Evolutionary conservation across 2,113 vertebrate species (phyloP).

Genomic region (Amblyopsis rosae): DNA sequence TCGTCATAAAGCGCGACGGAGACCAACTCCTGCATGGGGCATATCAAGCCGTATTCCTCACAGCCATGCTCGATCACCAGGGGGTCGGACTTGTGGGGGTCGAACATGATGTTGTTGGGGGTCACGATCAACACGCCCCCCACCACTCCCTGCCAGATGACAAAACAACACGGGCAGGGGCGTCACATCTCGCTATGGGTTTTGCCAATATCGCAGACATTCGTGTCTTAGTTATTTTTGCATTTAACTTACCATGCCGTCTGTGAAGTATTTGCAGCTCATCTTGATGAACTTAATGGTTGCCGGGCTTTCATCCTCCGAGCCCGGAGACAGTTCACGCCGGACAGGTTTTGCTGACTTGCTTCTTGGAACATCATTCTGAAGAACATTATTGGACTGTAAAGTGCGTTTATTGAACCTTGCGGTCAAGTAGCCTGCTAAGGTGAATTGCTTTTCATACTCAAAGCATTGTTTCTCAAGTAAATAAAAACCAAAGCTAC

Average conservation of each 20-base stretch:
- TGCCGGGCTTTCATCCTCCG: constrained; percentile 87
- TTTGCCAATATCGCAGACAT: background rate
- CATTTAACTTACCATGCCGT: constrained; percentile 86
- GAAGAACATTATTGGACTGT: constrained; percentile 17
- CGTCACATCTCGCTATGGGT: background rate
- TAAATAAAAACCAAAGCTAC: background rate
- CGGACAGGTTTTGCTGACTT: constrained; percentile 80
- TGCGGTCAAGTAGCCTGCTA: background rate
- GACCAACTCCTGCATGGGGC: constrained; percentile 96
- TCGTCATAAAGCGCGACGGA: constrained; percentile 95
- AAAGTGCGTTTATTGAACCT: background rate
- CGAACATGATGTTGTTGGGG: constrained; percentile 99
- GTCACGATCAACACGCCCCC: constrained; percentile 98
- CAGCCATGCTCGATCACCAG: constrained; percentile 97
- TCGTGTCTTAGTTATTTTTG: background rate
- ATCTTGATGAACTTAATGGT: constrained; percentile 97
- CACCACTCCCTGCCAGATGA: constrained; percentile 85
- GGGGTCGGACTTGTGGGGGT: constrained; percentile 97
- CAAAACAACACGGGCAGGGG: background rate
- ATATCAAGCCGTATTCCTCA: constrained; percentile 97
- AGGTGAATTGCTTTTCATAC: background rate
- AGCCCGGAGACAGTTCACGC: constrained; percentile 88
- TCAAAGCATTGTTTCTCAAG: background rate
- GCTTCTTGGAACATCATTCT: constrained; percentile 84
- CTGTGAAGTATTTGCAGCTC: constrained; percentile 98